A percentile compares a stretch with the other conserved stretches of the same genome.
These are phyloP conservation scores for Narcine bancroftii DNA, from an alignment of 2,113 vertebrate species.

Conservation along the genomic window DNA sequence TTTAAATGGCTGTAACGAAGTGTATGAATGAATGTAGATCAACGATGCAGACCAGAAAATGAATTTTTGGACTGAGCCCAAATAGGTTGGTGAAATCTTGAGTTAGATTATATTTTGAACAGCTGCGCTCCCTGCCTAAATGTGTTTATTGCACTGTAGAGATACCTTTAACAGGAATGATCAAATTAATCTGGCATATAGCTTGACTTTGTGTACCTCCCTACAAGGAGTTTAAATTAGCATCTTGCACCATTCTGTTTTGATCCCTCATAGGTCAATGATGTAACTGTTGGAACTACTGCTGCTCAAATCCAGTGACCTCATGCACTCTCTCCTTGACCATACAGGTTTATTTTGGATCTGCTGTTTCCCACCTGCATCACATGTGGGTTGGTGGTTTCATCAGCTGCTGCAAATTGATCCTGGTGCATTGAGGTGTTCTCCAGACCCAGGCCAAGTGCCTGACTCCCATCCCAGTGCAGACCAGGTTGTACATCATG, in stretches of 20 bases:
- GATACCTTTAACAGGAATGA: background rate
- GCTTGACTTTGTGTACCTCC: background rate
- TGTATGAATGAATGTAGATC: background rate
- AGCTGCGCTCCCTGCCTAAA: background rate
- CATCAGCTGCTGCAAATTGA: too few relatives aligned
- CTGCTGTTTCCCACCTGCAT: too few relatives aligned
- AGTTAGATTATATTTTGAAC: background rate
- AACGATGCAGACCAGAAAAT: background rate
- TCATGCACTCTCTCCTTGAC: too few relatives aligned
- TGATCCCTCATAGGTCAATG: background rate
- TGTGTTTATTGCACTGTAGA: background rate
- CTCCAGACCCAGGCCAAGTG: too few relatives aligned
- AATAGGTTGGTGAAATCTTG: background rate
- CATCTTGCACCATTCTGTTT: background rate
- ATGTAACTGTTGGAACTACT: too few relatives aligned
- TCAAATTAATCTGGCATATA: background rate
- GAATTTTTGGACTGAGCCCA: too few relatives aligned
- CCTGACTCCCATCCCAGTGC: too few relatives aligned
- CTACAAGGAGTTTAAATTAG: background rate
- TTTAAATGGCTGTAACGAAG: background rate
- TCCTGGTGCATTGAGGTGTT: too few relatives aligned
- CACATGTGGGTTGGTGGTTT: too few relatives aligned
- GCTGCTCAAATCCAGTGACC: too few relatives aligned
- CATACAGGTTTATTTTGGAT: too few relatives aligned
- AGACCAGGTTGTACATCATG: too few relatives aligned